A percentile compares a stretch with the other conserved stretches of the same genome.
Conservation (phyloP, 2,888 invertebrate genomes). For the Halictus ligatus region DNA sequence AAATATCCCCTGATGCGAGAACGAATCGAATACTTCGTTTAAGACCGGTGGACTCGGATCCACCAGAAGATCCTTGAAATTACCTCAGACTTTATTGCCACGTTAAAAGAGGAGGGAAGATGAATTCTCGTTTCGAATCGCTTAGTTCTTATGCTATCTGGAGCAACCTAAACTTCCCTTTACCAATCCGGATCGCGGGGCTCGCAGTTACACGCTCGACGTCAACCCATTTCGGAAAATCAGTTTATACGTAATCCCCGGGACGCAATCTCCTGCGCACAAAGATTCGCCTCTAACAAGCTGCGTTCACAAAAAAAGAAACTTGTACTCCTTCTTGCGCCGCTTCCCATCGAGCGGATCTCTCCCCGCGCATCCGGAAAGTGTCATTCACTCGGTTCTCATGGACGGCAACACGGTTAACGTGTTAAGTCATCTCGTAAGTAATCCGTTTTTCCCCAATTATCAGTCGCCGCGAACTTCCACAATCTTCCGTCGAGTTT, state of each 20-base stretch:
- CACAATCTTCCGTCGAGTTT: background rate
- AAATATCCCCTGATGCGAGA: constrained; percentile 3
- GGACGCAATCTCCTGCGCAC: background rate
- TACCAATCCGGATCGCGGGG: background rate
- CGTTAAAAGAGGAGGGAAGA: background rate
- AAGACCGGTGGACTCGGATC: background rate
- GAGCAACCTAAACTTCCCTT: background rate
- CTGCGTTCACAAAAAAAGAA: constrained; percentile 27
- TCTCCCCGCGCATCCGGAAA: constrained; percentile 16
- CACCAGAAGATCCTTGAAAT: background rate
- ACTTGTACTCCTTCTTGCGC: constrained; percentile 18
- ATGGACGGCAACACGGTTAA: constrained; percentile 18
- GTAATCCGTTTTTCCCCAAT: background rate
- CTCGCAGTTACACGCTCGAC: background rate
- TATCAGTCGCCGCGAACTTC: background rate
- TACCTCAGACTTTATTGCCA: background rate
- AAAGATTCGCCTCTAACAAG: constrained; percentile 30
- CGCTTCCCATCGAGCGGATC: constrained; percentile 28
- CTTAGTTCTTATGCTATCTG: background rate
- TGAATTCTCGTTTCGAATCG: constrained; percentile 8
- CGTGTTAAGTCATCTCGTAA: background rate
- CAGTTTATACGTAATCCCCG: background rate
- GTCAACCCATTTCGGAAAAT: constrained; percentile 15
- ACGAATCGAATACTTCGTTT: constrained; percentile 8
- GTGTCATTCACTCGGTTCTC: constrained; percentile 40